phyloP scores from a whole-genome alignment of 2,888 invertebrate species.

The Melanostoma scalare region DNA sequence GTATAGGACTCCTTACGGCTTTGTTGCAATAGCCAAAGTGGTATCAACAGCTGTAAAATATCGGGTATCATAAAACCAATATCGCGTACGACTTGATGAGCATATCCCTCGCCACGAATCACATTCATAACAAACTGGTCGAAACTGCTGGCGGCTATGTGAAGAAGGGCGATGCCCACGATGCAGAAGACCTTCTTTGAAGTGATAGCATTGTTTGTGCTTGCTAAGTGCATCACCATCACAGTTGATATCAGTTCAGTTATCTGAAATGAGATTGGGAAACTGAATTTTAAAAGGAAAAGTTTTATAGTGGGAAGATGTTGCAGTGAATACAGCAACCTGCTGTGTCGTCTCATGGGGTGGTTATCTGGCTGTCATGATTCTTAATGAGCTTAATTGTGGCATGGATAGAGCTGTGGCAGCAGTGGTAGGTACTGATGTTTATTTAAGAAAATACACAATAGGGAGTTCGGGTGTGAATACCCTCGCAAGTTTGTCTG shows the following conservation, averaged over 20 bases:
- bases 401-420: not conserved
- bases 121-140: conserved; percentile 87
- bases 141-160: conserved; percentile 85
- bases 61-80: conserved; percentile 87
- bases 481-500: not conserved
- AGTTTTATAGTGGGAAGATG: not conserved
- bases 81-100: conserved; percentile 87
- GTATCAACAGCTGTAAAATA: conserved; percentile 85
- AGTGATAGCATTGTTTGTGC: conserved; percentile 83
- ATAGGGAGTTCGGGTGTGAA: conserved; percentile 8
- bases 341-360: too few relatives aligned
- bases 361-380: not conserved
- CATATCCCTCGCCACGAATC: conserved; percentile 85
- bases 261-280: conserved; percentile 79
- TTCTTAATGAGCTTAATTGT: not conserved
- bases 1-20: conserved; percentile 79
- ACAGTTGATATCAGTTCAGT: conserved; percentile 86
- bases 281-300: conserved; percentile 49
- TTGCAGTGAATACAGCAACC: too few relatives aligned
- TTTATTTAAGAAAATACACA: conserved; percentile 14
- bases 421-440: not conserved
- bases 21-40: conserved; percentile 83
- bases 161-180: conserved; percentile 84
- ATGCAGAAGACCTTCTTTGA: conserved; percentile 84
- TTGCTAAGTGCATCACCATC: conserved; percentile 84